These are phyloP conservation scores for Apodemia mormo DNA, from an alignment of 2,888 invertebrate species.

Conservation along the genomic window DNA sequence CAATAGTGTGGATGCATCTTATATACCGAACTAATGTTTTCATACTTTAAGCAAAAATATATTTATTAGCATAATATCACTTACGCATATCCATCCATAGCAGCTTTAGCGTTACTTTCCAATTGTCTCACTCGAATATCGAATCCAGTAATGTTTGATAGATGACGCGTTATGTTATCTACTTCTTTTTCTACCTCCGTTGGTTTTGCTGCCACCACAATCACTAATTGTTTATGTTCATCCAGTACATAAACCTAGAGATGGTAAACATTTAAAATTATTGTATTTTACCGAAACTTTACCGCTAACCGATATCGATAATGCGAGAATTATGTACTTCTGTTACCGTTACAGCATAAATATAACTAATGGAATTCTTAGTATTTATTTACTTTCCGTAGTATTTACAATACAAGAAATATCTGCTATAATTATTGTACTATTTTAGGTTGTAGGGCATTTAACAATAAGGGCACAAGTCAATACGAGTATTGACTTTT, in stretches of 20 bases:
- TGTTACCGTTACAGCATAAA: background rate
- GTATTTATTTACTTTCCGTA: too few species aligned
- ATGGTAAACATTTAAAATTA: background rate
- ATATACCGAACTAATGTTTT: background rate
- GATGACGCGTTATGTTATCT: slow-evolving; percentile 84
- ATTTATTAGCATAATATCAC: slow-evolving; percentile 47
- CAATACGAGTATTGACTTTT: too few species aligned
- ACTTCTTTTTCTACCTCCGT: slow-evolving; percentile 87
- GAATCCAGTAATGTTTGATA: slow-evolving; percentile 88
- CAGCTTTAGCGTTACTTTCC: slow-evolving; percentile 87
- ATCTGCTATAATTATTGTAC: too few species aligned
- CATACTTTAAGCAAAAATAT: background rate
- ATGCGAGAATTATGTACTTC: background rate
- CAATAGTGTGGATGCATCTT: too few species aligned
- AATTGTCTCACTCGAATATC: slow-evolving; percentile 90
- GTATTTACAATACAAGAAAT: too few species aligned
- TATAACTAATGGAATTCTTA: too few species aligned
- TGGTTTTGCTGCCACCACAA: slow-evolving; percentile 89
- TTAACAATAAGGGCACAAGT: too few species aligned
- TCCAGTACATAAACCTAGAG: slow-evolving; percentile 90
- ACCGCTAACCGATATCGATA: background rate
- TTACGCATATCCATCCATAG: slow-evolving; percentile 86
- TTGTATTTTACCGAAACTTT: too few species aligned
- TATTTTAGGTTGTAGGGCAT: too few species aligned
- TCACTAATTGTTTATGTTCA: slow-evolving; percentile 89